phyloP scores from a whole-genome alignment of 2,797 vertebrate genomes.

The Lepus townsendii region DNA sequence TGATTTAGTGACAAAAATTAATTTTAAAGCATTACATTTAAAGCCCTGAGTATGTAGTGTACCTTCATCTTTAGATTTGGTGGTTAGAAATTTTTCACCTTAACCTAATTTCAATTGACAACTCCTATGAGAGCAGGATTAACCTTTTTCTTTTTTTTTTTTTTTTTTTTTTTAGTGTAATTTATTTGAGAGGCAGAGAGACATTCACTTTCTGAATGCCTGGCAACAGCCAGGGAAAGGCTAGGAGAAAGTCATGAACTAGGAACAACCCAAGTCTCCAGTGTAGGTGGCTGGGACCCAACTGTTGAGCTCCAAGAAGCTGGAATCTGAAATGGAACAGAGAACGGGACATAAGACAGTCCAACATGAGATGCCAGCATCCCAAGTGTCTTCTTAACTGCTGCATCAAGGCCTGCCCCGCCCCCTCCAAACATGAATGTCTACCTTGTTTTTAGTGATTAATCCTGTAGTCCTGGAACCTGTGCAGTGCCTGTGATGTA shows the following conservation, averaged over 20 bases:
- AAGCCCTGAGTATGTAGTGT: not conserved
- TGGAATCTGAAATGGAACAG: no score
- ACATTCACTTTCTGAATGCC: no score
- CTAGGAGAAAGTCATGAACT: no score
- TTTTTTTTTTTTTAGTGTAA: no score
- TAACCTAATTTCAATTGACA: not conserved
- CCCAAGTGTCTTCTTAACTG: no score
- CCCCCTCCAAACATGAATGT: not conserved
- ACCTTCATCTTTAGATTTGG: not conserved
- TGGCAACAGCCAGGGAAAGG: no score
- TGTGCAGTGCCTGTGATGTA: not conserved
- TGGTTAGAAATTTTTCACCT: not conserved
- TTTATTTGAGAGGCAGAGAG: not conserved
- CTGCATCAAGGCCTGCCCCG: no score
- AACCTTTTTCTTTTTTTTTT: not conserved
- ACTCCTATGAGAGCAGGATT: not conserved
- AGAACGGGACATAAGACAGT: no score
- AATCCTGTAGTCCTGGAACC: not conserved
- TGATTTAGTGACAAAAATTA: not conserved
- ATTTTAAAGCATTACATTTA: constrained; percentile 30
- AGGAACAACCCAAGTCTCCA: no score
- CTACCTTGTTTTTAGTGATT: not conserved
- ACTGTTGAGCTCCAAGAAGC: no score
- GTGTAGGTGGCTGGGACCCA: no score
- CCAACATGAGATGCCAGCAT: no score